Evolutionary conservation across 2,113 vertebrate species (phyloP), one percentile per base, ranked within the genome.

Genomic region (Sceloporus undulatus): DNA sequence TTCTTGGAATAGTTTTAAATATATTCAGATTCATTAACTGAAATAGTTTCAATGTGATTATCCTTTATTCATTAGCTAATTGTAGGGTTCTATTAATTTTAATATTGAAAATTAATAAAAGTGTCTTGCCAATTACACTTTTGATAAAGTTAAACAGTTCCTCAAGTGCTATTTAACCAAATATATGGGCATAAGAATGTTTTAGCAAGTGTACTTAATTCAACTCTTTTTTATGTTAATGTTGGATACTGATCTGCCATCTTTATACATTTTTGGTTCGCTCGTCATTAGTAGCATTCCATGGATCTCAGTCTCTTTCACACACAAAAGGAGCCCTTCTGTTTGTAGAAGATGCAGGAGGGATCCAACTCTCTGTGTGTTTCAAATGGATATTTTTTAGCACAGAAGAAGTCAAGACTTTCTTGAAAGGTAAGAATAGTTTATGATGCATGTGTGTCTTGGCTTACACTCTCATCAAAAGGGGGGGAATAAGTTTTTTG

Each of bases 41-140:
- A 79, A 68, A 88, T 88, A 79, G 87, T 83, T 87, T 70, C 4
- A 88, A 48, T 38, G 52, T 88, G 48, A 78, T 86, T 68, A 77
- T 88, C 25, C 62, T 87, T 87, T 87, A 85, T 76, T 0, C 9
- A 91, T 59, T 3, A 40, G 25, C 65, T 92, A 77, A 82, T 88
- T 79, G 73, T 73, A 76, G 8, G 62, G 38, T 82, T 59, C 68
- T 71, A 7, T 85, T 89, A 87, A 66, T 6, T 73, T 78, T 76
- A 27, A 82, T 85, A 85, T 52, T 71, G 27, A 85, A 87, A 91
- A 85, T 85, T 81, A 84, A 9, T 54, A 80, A 4, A 79, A 73
- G 78, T 14, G 66, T 76, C 62, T 88, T 19, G n/a, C 4, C 3
- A 54, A 38, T 56, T 79, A 25, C 8, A 73, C 62, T 16, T 83